These are phyloP conservation scores for Nilaparvata lugens DNA, from an alignment of 1,140 invertebrate genomes.

Conservation along the genomic window DNA sequence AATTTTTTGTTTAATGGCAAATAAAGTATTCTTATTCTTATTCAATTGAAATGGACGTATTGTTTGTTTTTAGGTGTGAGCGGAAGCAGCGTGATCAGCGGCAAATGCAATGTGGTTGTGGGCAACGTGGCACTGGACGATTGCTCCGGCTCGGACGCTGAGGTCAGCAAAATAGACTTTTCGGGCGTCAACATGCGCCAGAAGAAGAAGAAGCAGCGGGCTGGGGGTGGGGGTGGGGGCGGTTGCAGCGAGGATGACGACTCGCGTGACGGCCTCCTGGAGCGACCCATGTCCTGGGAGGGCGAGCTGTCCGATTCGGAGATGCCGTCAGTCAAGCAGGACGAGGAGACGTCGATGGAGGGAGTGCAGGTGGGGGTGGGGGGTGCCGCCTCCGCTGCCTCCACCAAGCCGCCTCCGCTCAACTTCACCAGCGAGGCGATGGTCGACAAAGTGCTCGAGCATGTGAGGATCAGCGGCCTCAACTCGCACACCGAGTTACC, in stretches of 20 bases:
- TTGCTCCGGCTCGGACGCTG: constrained; percentile 42
- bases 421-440: constrained; percentile 22
- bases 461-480: constrained; percentile 24
- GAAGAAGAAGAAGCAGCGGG: constrained; percentile 40
- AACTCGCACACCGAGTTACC: constrained; percentile 40
- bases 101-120: constrained; percentile 23
- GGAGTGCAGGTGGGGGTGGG: constrained; percentile 38
- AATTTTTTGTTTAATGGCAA: no score
- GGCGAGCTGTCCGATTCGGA: constrained; percentile 75
- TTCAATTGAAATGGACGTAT: no score
- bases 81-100: constrained; percentile 7
- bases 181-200: constrained; percentile 41
- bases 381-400: constrained; percentile 34
- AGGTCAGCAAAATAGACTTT: constrained; percentile 47
- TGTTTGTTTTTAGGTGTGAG: constrained; percentile 6
- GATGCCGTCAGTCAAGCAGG: constrained; percentile 40
- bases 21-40: no score
- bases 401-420: constrained; percentile 20
- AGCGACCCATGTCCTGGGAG: constrained; percentile 84
- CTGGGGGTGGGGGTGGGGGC: constrained; percentile 32
- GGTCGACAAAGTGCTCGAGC: constrained; percentile 27
- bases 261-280: constrained; percentile 34
- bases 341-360: constrained; percentile 42
- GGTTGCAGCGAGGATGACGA: constrained; percentile 32
- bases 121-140: constrained; percentile 27